Base-by-base conservation (phyloP, 2,797 vertebrate species). In the Sparus aurata region DNA sequence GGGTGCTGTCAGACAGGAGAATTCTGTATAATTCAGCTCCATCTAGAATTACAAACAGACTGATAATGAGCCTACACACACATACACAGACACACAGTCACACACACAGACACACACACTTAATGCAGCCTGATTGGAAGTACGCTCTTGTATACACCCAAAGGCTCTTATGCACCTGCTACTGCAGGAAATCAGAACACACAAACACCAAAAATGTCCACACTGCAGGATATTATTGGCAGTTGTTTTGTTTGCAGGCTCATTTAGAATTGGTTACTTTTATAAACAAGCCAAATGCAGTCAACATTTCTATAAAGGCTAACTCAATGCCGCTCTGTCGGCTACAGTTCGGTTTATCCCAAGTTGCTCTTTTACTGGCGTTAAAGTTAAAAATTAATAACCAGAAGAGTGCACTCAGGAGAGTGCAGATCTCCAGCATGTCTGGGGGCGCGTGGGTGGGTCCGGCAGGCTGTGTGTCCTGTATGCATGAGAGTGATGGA, bases 121-220 rank as follows among this genome's bases (percentile, higher is more conserved):
- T 80, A 76, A 75, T 72, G 53, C 52, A 68, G 50, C 55, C 53
- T 82, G 77, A 86, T 81, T 89, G 78, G 69, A 73, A 69, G 62
- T 85, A 45, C 1, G 46, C 74, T 85, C 75, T 78, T 69, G 67
- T 84, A 73, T 60, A 63, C 60, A 83, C 81, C 78, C 81, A 65
- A 41, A 84, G 86, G 68, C 85, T 70, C 75, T 79, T 66, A n/a
- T 72, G 43, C 83, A 90, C 83, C 85, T 90, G 90, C 73, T 82
- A 61, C 81, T 78, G 45, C 65, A 71, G 49, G 58, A 82, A 76
- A 82, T 73, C 41, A 64, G 63, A 25, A 69, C 50, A 66, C 47
- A 59, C 30, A 20, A 43, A 43, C 43, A 43, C 12, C 47, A 23
- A n/a, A 22, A 23, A 7, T 23, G 57, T 55, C 55, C 34, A 66